These are phyloP conservation scores for Rapana venosa DNA, from an alignment of 2,888 invertebrate genomes.

Conservation along the genomic window DNA sequence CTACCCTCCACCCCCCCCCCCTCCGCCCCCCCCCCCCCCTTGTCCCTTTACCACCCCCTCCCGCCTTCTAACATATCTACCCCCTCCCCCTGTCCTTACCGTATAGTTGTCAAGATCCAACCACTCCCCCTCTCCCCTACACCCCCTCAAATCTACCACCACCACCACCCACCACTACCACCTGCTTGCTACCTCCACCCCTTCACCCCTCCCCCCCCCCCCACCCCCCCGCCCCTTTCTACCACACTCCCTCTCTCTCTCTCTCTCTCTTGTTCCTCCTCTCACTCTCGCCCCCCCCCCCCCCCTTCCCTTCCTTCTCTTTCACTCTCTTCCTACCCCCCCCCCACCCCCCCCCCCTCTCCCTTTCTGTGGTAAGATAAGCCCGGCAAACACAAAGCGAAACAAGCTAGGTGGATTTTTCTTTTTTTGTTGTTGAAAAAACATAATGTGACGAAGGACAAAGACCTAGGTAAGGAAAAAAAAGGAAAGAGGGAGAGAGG, in stretches of 20 bases:
- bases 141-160: no score
- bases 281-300: background rate
- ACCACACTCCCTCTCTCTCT: background rate
- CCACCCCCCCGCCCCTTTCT: background rate
- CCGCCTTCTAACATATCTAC: no score
- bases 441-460: no score
- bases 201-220: no score
- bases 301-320: background rate
- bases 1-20: background rate
- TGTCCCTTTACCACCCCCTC: background rate
- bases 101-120: no score
- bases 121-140: no score
- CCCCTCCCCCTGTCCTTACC: no score
- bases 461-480: no score
- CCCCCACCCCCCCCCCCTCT: background rate
- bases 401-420: background rate
- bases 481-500: no score
- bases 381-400: background rate
- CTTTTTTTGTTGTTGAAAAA: background rate
- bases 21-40: background rate
- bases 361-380: no score
- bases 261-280: background rate
- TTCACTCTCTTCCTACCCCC: background rate
- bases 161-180: no score
- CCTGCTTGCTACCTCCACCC: no score